Evolutionary conservation across 2,797 vertebrate genomes (phyloP).

Genomic region (Clarias platycephalus): DNA sequence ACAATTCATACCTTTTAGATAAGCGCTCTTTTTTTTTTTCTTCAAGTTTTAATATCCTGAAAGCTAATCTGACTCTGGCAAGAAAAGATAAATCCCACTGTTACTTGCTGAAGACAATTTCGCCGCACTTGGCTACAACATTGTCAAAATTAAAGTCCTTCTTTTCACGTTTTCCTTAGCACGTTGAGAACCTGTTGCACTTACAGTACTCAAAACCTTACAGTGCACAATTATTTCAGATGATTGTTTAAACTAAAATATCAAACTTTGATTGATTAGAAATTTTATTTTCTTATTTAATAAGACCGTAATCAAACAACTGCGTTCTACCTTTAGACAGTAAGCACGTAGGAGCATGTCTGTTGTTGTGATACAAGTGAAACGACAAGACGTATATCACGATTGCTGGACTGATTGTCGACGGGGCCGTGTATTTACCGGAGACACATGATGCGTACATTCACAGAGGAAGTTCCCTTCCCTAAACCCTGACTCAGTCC

Average conservation of each 20-base stretch:
- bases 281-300: not conserved
- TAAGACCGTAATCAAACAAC: not conserved
- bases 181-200: too few relatives aligned
- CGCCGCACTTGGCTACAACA: not conserved
- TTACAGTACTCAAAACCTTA: not conserved
- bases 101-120: not conserved
- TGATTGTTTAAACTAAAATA: not conserved
- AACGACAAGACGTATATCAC: not conserved
- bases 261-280: not conserved
- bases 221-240: not conserved
- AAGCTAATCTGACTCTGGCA: not conserved
- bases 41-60: not conserved
- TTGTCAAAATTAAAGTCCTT: not conserved
- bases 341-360: not conserved
- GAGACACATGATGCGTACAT: not conserved
- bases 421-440: not conserved
- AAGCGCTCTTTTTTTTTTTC: too few relatives aligned
- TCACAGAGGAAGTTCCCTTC: not conserved
- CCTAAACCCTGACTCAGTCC: slow-evolving; percentile 33
- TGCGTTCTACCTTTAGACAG: too few relatives aligned
- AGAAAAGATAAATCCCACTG: not conserved
- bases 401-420: not conserved
- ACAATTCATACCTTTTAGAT: not conserved
- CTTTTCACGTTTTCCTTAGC: not conserved
- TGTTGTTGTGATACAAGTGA: not conserved